Conservation (phyloP, 2,113 vertebrate species). For the Athene cunicularia region DNA sequence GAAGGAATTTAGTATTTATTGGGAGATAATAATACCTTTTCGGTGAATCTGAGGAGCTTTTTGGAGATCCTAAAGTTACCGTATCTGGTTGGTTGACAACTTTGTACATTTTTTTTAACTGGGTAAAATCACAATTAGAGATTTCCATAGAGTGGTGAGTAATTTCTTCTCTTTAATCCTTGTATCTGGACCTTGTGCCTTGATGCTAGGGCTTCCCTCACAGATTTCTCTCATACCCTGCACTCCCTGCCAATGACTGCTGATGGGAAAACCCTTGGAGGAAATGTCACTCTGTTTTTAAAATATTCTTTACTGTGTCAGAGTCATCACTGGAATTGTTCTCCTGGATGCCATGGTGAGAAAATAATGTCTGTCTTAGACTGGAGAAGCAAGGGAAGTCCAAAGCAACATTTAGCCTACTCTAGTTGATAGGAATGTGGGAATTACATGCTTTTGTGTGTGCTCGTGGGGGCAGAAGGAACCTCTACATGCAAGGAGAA, state of each 20-base stretch:
- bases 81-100: not conserved
- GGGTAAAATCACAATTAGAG: not conserved
- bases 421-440: constrained; percentile 27
- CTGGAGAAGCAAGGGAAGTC: not conserved
- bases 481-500: constrained; percentile 30
- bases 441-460: constrained; percentile 59
- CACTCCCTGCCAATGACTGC: constrained; percentile 34
- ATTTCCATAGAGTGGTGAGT: not conserved
- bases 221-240: constrained; percentile 12
- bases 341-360: not conserved
- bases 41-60: not conserved
- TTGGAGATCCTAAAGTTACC: not conserved
- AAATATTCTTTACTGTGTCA: constrained; percentile 39
- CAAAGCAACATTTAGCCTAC: not conserved
- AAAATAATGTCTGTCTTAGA: constrained; percentile 11
- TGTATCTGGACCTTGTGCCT: not conserved
- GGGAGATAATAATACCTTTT: not conserved
- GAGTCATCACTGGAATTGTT: constrained; percentile 33
- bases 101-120: not conserved
- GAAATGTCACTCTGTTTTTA: constrained; percentile 29
- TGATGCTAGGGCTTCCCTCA: not conserved
- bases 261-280: not conserved
- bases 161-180: not conserved
- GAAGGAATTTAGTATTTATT: not conserved
- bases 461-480: not conserved